Evolutionary conservation across 2,113 vertebrate genomes (phyloP).

Genomic region (Fregetta grallaria): DNA sequence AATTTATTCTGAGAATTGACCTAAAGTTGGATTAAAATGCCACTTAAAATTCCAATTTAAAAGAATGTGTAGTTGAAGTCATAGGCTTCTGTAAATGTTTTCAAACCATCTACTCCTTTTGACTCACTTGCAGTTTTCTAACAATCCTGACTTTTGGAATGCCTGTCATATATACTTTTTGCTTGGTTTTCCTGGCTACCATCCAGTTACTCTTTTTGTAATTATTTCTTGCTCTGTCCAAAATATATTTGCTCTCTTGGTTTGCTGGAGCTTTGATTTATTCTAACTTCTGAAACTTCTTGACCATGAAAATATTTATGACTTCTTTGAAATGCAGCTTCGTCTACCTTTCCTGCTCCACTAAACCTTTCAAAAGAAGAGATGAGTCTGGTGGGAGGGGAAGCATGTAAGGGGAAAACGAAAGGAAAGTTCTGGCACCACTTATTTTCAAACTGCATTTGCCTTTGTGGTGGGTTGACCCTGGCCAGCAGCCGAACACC

Average conservation of each 20-base stretch:
- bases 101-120: not conserved
- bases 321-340: not conserved
- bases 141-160: not conserved
- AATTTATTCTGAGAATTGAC: not conserved
- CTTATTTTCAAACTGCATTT: not conserved
- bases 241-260: not conserved
- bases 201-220: not conserved
- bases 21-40: not conserved
- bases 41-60: not conserved
- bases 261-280: not conserved
- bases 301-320: not conserved
- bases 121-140: not conserved
- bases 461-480: not conserved
- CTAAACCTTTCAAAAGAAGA: not conserved
- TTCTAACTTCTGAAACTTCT: not conserved
- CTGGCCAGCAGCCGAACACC: not conserved
- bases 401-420: accelerated
- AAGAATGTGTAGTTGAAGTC: not conserved
- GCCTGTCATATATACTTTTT: not conserved
- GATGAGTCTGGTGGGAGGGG: not conserved
- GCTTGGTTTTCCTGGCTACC: not conserved
- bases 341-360: not conserved
- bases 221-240: not conserved
- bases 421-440: not conserved
- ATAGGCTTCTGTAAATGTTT: not conserved